Percentiles rank a stretch among this genome's conserved stretches.
phyloP scores from a whole-genome alignment of 2,113 vertebrate species.

The Rhinoptilus africanus region DNA sequence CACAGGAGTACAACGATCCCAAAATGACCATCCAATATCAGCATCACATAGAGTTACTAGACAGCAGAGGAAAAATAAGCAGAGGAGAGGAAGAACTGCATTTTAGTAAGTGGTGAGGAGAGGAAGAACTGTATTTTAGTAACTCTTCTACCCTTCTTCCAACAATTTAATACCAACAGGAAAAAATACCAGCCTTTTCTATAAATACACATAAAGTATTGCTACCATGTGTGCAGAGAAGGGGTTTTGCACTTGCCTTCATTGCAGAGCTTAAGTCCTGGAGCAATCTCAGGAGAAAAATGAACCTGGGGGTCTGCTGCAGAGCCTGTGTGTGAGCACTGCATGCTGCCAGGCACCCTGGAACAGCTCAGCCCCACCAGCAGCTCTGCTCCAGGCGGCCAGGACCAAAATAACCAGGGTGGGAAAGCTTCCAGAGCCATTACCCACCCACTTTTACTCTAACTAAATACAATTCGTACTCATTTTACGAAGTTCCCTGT shows the following conservation, averaged over 20 bases:
- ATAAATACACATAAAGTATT: constrained; percentile 21
- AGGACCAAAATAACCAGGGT: constrained; percentile 23
- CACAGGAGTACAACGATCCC: fast-evolving
- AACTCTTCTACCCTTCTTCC: not conserved
- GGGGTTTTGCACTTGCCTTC: constrained; percentile 20
- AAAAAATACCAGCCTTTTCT: constrained; percentile 21
- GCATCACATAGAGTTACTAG: not conserved
- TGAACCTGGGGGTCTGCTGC: not conserved
- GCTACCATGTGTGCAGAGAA: constrained; percentile 12
- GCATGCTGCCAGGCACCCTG: not conserved
- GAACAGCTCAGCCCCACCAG: not conserved
- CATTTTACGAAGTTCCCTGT: not conserved
- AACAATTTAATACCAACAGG: not conserved
- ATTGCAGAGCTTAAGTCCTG: constrained; percentile 18
- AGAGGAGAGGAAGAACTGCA: not conserved
- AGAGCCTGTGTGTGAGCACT: not conserved
- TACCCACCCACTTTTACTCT: not conserved
- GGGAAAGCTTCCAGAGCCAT: not conserved
- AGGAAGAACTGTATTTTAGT: not conserved
- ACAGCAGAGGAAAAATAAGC: not conserved
- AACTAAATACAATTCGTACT: not conserved
- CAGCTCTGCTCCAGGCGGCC: not conserved
- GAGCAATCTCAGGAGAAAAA: not conserved
- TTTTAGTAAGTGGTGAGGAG: not conserved
- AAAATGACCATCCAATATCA: not conserved